These are phyloP conservation scores for Drosophila carrolli DNA, from an alignment of 1,140 invertebrate species.

Conservation along the genomic window DNA sequence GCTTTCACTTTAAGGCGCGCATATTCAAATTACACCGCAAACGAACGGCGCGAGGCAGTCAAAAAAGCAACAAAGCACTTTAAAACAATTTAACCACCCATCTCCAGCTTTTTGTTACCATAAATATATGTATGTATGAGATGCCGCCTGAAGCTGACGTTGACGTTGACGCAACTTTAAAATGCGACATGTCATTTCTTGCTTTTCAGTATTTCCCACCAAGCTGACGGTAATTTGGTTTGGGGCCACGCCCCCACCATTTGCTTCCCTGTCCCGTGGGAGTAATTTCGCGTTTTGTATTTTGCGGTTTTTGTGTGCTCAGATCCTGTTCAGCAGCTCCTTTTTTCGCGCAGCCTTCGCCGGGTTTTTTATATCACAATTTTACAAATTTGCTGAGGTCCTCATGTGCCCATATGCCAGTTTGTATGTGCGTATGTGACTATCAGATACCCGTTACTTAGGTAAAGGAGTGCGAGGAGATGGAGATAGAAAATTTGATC, in stretches of 20 bases:
- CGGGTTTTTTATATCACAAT: slow-evolving; percentile 62
- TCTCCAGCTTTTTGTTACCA: background rate
- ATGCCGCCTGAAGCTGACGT: slow-evolving; percentile 15
- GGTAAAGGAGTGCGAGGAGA: too few relatives aligned
- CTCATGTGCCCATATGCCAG: slow-evolving; percentile 19
- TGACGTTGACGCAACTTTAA: slow-evolving; percentile 66
- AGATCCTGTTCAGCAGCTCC: slow-evolving; percentile 27
- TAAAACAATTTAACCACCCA: slow-evolving; percentile 68
- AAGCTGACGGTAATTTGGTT: slow-evolving; percentile 23
- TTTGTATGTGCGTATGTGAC: slow-evolving; percentile 4
- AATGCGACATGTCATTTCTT: slow-evolving; percentile 68
- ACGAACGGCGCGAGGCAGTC: slow-evolving; percentile 33
- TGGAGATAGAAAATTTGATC: too few relatives aligned
- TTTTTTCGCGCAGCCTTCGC: slow-evolving; percentile 48
- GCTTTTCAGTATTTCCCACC: slow-evolving; percentile 45
- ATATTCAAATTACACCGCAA: slow-evolving; percentile 54
- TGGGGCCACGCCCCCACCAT: slow-evolving; percentile 29
- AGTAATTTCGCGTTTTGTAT: slow-evolving; percentile 81
- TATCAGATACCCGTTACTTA: too few relatives aligned
- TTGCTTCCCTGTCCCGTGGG: slow-evolving; percentile 48
- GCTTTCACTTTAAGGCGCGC: slow-evolving; percentile 58
- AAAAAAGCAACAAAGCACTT: slow-evolving; percentile 74
- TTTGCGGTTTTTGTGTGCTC: slow-evolving; percentile 68
- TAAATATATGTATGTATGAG: background rate
- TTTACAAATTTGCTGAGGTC: slow-evolving; percentile 56